Base-by-base conservation (phyloP, 2,888 invertebrate genomes). In the Gymnoscelis rufifasciata region DNA sequence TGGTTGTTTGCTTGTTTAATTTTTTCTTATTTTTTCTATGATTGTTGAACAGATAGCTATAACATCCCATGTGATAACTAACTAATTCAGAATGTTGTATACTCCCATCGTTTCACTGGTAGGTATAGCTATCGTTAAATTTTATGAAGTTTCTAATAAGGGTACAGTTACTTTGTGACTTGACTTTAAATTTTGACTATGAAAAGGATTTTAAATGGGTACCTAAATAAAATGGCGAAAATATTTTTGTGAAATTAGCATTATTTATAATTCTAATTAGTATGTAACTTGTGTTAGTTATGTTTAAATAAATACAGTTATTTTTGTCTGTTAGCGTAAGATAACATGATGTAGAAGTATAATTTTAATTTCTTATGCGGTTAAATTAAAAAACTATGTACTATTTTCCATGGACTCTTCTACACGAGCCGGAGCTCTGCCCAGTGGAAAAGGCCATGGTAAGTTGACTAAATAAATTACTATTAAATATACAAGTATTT, bases 351-450 rank as follows among this genome's bases (percentile, higher is more conserved):
- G 51, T 47, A 52, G 51, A 40, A 45, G 40, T 55, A 38, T 51
- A 52, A 11, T 48, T 50, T 57, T 51, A 52, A 33, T 55, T 54
- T 54, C 10, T 38, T 37, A 50, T 58, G 51, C 55, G 35, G 52
- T 54, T 51, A 49, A 49, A 54, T 54, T 58, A 58, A 58, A 56
- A 43, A 54, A 30, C 41, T 71, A 71, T 75, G 66, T 64, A 74
- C 76, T 83, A 64, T 87, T 84, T 86, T 86, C 83, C 83, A 87
- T 88, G 87, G 83, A 83, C 77, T 81, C 76, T 82, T 81, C 79
- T 78, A 78, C 74, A 70, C 71, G 76, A 74, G 80, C 71, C 68
- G 82, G 83, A 83, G 80, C 72, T 66, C 73, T 66, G 70, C 74
- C 70, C 66, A 73, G 73, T 84, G 83, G 84, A 83, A 81, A 79